Percentiles rank a stretch among this genome's conserved stretches.
Conservation (phyloP, 2,113 vertebrate genomes). For the Tylochromis polylepis region DNA sequence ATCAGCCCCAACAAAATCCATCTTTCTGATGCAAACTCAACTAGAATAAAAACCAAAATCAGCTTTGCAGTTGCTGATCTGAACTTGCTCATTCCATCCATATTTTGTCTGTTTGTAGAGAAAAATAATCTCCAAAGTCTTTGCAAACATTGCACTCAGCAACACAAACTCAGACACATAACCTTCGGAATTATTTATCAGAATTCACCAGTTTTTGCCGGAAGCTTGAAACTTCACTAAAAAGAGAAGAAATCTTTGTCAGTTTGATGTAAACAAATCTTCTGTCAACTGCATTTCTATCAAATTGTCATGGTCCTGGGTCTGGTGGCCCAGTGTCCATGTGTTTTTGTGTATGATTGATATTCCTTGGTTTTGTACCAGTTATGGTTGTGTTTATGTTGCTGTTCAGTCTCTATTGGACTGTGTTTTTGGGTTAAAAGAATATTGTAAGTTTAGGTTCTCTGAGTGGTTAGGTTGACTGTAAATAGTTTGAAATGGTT, state of each 20-base stretch:
- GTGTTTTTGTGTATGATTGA: too few species aligned
- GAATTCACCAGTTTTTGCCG: rapidly evolving
- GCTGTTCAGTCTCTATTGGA: too few species aligned
- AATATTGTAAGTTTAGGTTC: too few species aligned
- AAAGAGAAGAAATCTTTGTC: neutral
- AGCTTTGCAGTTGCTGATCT: neutral
- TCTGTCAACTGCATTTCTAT: neutral
- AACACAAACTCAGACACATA: neutral
- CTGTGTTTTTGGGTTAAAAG: too few species aligned
- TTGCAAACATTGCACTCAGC: neutral
- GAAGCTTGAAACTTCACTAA: neutral
- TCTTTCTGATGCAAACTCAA: neutral
- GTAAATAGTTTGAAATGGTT: too few species aligned
- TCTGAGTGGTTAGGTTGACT: too few species aligned
- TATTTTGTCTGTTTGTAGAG: neutral
- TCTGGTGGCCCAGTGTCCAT: too few species aligned
- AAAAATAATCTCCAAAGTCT: neutral
- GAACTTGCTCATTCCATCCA: neutral
- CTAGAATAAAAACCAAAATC: neutral
- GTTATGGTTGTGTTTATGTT: too few species aligned
- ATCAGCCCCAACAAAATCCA: neutral
- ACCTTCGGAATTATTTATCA: neutral
- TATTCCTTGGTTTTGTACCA: too few species aligned
- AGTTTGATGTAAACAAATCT: neutral
- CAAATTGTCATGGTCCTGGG: too few species aligned